These are phyloP conservation scores for Apis florea DNA, from an alignment of 1,140 invertebrate species.

Conservation along the genomic window DNA sequence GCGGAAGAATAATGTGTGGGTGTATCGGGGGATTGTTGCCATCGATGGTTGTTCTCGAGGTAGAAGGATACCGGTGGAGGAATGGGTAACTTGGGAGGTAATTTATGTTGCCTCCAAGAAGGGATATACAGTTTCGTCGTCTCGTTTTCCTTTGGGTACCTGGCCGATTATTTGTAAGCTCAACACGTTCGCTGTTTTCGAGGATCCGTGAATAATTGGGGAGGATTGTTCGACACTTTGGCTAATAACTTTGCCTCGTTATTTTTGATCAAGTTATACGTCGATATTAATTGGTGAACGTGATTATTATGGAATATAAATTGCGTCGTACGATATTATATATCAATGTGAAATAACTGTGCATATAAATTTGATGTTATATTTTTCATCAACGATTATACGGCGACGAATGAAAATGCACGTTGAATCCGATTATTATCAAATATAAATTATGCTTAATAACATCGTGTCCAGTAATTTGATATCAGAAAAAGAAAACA, in stretches of 20 bases:
- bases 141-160: background rate
- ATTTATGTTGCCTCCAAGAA: background rate
- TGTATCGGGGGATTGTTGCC: background rate
- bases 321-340: background rate
- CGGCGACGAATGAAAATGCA: no score
- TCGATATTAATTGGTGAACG: background rate
- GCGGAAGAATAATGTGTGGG: background rate
- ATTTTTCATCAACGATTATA: no score
- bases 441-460: no score
- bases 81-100: background rate
- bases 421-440: no score
- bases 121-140: background rate
- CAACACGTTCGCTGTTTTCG: background rate
- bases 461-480: no score
- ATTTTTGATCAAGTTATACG: background rate
- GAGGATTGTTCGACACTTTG: background rate
- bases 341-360: no score
- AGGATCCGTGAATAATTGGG: background rate
- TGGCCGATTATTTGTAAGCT: background rate
- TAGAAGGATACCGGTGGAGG: no score
- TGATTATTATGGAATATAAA: background rate
- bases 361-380: no score
- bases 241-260: background rate
- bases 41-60: constrained; percentile 1
- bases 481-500: no score